phyloP scores from a whole-genome alignment of 2,113 vertebrate species.

The Circaetus cinerascens region DNA sequence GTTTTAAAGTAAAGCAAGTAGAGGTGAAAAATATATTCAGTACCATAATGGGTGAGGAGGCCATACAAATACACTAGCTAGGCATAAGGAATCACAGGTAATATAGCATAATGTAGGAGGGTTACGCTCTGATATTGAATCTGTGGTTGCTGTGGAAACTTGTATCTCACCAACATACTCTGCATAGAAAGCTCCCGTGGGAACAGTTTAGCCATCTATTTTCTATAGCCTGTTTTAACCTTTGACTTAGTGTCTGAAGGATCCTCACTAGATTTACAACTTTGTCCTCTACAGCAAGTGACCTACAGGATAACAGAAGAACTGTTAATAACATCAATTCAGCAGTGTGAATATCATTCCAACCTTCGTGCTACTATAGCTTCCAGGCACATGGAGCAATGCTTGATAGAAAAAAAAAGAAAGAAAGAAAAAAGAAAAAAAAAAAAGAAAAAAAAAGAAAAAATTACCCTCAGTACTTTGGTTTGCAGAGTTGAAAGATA shows the following conservation, averaged over 20 bases:
- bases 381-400: not conserved
- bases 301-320: not conserved
- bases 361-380: not conserved
- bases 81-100: not conserved
- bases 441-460: not conserved
- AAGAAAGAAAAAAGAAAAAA: not conserved
- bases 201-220: conserved; percentile 18
- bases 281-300: conserved; percentile 22
- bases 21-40: not conserved
- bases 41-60: not conserved
- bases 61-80: not conserved
- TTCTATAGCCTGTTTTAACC: conserved; percentile 33
- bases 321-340: not conserved
- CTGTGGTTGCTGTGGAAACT: conserved; percentile 33
- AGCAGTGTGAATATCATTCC: not conserved
- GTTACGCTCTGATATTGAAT: not conserved
- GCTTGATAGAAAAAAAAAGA: not conserved
- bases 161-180: not conserved
- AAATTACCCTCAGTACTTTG: not conserved
- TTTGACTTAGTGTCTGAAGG: not conserved
- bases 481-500: not conserved
- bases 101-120: not conserved
- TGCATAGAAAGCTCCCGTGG: not conserved
- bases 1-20: not conserved
- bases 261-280: conserved; percentile 32